Conservation (phyloP, 2,113 vertebrate genomes). For the Indicator indicator region DNA sequence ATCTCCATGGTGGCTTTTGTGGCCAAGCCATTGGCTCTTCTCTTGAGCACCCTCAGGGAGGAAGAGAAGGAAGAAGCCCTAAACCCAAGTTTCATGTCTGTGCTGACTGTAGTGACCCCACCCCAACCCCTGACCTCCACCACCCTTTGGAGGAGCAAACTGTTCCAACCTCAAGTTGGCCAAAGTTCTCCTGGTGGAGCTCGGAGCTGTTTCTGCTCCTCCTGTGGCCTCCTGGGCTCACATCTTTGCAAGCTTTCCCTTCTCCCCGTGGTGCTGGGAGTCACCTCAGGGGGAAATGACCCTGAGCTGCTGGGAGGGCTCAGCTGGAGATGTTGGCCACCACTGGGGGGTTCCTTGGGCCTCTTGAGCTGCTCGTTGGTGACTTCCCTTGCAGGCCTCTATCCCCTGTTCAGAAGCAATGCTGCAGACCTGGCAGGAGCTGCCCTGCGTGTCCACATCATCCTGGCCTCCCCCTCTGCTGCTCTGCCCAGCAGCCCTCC, state of each 20-base stretch:
- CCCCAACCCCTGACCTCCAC: too few species aligned
- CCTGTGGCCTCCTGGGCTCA: neutral
- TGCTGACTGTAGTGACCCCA: too few species aligned
- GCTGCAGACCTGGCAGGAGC: slow-evolving; percentile 88
- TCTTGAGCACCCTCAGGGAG: neutral
- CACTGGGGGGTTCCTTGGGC: too few species aligned
- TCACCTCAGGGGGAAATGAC: neutral
- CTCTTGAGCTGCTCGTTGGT: neutral
- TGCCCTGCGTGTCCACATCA: slow-evolving; percentile 86
- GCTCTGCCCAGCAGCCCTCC: neutral
- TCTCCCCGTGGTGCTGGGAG: neutral
- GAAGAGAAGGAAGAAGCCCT: neutral
- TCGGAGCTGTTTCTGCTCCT: too few species aligned
- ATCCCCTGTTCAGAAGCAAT: slow-evolving; percentile 88
- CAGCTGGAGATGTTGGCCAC: neutral
- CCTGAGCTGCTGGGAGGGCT: neutral
- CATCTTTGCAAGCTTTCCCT: neutral
- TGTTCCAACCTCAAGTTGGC: too few species aligned
- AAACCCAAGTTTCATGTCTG: neutral
- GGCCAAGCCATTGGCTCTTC: neutral
- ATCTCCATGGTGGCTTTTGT: neutral
- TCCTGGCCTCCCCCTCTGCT: slow-evolving; percentile 50
- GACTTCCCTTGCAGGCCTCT: slow-evolving; percentile 82
- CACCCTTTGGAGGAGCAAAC: too few species aligned
- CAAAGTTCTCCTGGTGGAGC: too few species aligned